phyloP scores from a whole-genome alignment of 2,888 invertebrate genomes.

The Drepana falcataria region DNA sequence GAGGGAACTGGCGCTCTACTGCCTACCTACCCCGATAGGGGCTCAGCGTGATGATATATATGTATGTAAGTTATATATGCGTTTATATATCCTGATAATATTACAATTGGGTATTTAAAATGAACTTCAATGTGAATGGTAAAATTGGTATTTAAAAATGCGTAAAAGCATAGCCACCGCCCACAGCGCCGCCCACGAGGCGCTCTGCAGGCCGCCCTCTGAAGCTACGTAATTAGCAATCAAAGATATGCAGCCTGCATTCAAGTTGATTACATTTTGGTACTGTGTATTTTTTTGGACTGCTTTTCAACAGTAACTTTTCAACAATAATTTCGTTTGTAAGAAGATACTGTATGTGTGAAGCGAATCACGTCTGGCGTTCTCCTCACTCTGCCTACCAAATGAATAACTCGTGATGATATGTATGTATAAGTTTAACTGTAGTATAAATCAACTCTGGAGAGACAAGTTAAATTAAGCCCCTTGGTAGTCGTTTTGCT shows the following conservation, averaged over 20 bases:
- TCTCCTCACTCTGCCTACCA: too few species aligned
- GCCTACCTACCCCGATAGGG: too few species aligned
- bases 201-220: conserved; percentile 34
- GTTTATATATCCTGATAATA: too few species aligned
- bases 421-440: not conserved
- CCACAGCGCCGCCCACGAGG: conserved; percentile 35
- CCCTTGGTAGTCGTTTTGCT: conserved; percentile 1
- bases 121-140: conserved; percentile 18
- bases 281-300: not conserved
- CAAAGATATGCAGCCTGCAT: conserved; percentile 25
- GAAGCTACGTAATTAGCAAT: conserved; percentile 39
- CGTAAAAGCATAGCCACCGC: conserved; percentile 43
- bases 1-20: too few species aligned
- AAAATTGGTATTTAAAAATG: conserved; percentile 36
- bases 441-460: not conserved
- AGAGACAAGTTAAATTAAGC: not conserved
- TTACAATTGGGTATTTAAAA: too few species aligned
- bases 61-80: too few species aligned
- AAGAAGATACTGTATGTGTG: too few species aligned
- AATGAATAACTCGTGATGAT: too few species aligned
- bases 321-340: not conserved
- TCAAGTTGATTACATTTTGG: conserved; percentile 11
- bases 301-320: not conserved
- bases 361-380: too few species aligned
- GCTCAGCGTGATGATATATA: too few species aligned